Conservation (phyloP, 1,140 invertebrate species). For the Drosophila seguyi region DNA sequence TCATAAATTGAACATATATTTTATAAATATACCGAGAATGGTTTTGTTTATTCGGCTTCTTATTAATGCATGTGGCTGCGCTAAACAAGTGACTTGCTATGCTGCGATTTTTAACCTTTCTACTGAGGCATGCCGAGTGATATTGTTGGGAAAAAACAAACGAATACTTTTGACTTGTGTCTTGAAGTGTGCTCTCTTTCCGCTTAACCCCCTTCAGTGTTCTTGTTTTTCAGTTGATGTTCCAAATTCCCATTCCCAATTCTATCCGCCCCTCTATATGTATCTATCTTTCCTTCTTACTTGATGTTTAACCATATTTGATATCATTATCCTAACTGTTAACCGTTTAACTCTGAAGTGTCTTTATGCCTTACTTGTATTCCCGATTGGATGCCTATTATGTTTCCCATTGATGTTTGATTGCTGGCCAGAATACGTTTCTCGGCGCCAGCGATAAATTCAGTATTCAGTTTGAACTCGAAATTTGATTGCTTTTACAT, state of each 20-base stretch:
- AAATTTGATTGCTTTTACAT: conserved; percentile 80
- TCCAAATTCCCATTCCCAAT: conserved; percentile 23
- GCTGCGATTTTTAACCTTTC: conserved; percentile 9
- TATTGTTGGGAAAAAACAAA: neutral
- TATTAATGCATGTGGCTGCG: conserved; percentile 14
- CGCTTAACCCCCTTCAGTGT: conserved; percentile 34
- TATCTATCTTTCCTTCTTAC: conserved; percentile 26
- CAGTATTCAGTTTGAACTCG: conserved; percentile 49
- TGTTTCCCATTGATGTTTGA: conserved; percentile 71
- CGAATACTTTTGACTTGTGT: conserved; percentile 49
- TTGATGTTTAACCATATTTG: conserved; percentile 54
- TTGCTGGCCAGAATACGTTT: conserved; percentile 53
- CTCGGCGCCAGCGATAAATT: conserved; percentile 32
- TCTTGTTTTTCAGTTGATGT: conserved; percentile 42
- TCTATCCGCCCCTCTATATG: conserved; percentile 35
- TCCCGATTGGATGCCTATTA: conserved; percentile 56
- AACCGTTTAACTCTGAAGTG: conserved; percentile 67
- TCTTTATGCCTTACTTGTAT: conserved; percentile 51
- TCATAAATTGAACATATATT: neutral
- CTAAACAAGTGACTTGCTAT: conserved; percentile 9
- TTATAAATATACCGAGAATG: neutral
- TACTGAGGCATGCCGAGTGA: conserved; percentile 50
- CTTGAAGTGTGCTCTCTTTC: conserved; percentile 54
- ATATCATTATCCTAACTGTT: conserved; percentile 61
- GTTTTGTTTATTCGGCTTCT: neutral